A percentile compares a stretch with the other conserved stretches of the same genome.
Conservation (phyloP, 1,140 invertebrate genomes). For the Pseudomyrmex pallidus region DNA sequence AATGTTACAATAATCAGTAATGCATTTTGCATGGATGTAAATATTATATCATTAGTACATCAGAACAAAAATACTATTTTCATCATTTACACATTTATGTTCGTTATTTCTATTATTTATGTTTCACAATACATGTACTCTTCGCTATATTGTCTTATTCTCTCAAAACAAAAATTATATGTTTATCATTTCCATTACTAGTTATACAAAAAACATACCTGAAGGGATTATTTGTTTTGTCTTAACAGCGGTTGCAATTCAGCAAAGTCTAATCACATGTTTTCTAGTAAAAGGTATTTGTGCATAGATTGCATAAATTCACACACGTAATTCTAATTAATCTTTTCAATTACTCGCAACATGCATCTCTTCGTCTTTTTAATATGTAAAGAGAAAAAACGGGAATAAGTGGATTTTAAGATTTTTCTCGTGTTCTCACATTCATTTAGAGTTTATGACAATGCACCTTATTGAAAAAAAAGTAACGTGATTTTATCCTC, state of each 20-base stretch:
- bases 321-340: conserved; percentile 20
- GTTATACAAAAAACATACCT: conserved; percentile 34
- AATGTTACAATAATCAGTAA: not conserved
- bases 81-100: not conserved
- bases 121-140: conserved; percentile 2
- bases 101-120: not conserved
- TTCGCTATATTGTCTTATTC: conserved; percentile 30
- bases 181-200: conserved; percentile 2
- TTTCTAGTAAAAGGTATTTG: conserved; percentile 48
- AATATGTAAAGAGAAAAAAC: not conserved
- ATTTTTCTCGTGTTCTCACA: conserved; percentile 9
- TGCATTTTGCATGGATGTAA: conserved; percentile 57
- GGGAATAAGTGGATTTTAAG: conserved; percentile 6
- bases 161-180: conserved; percentile 3
- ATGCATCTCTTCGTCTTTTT: conserved; percentile 4
- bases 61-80: conserved; percentile 5
- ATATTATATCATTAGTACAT: conserved; percentile 15
- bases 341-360: conserved; percentile 40
- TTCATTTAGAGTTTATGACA: conserved; percentile 54
- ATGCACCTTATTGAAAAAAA: conserved; percentile 47
- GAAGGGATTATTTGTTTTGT: conserved; percentile 67
- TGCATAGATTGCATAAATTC: conserved; percentile 43
- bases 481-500: conserved; percentile 7
- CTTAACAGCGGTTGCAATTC: conserved; percentile 85
- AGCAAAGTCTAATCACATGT: conserved; percentile 79